These are phyloP conservation scores for Dicerorhinus sumatrensis DNA, from an alignment of 2,113 vertebrate genomes.

Conservation along the genomic window DNA sequence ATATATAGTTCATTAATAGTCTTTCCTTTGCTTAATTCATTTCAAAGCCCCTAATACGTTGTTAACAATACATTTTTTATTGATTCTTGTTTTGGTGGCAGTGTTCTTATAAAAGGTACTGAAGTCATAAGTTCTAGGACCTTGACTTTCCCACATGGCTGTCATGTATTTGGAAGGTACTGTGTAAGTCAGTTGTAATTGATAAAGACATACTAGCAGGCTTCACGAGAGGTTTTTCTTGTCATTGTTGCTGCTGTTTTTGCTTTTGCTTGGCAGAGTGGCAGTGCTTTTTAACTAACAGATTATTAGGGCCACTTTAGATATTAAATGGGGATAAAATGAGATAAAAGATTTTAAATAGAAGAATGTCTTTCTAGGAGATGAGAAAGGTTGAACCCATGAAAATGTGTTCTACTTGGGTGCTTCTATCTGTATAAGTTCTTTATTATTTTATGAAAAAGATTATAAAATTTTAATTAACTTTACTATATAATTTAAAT, in stretches of 20 bases:
- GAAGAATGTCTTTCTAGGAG: neutral
- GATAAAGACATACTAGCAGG: neutral
- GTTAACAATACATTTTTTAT: neutral
- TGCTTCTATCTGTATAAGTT: neutral
- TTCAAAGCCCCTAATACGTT: neutral
- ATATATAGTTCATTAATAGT: neutral
- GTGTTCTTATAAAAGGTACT: neutral
- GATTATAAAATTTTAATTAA: neutral
- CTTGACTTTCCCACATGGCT: neutral
- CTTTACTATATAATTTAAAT: slow-evolving; percentile 42
- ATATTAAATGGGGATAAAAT: slow-evolving; percentile 45
- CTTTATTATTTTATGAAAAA: slow-evolving; percentile 49
- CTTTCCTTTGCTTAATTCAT: slow-evolving; percentile 28
- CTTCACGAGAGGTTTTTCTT: neutral
- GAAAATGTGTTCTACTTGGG: neutral
- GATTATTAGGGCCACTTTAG: neutral
- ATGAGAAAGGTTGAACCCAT: neutral
- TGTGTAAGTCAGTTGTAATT: neutral
- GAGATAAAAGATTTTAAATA: slow-evolving; percentile 42
- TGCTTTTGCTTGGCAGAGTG: neutral
- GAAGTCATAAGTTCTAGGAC: slow-evolving; percentile 9
- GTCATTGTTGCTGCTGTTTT: neutral
- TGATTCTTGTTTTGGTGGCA: slow-evolving; percentile 5
- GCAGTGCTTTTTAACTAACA: neutral
- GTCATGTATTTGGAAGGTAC: neutral